phyloP scores from a whole-genome alignment of 2,888 invertebrate genomes.

The Ormyrus rosae region DNA sequence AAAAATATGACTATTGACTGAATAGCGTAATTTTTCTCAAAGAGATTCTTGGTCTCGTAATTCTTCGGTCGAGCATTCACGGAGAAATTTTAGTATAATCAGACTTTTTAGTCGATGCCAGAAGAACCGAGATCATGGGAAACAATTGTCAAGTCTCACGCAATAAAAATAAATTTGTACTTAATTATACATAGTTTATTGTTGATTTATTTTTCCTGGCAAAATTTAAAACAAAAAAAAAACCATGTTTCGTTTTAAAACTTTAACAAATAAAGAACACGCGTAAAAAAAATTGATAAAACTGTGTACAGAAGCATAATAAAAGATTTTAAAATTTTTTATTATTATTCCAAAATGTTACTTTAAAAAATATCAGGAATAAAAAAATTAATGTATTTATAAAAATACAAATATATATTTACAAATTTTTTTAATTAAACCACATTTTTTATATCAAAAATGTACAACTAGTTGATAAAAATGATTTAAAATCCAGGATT shows the following conservation, averaged over 20 bases:
- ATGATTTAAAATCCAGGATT: conserved; percentile 78
- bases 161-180: conserved; percentile 71
- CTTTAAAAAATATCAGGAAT: not conserved
- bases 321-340: not conserved
- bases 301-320: too few relatives aligned
- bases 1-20: conserved; percentile 47
- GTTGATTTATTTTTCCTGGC: not conserved
- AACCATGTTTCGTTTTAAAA: too few relatives aligned
- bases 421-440: conserved; percentile 27
- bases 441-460: conserved; percentile 18
- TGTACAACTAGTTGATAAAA: not conserved
- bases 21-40: conserved; percentile 57
- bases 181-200: conserved; percentile 59
- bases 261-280: too few relatives aligned
- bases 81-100: conserved; percentile 18
- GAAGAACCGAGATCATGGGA: conserved; percentile 22
- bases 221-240: too few relatives aligned
- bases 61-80: conserved; percentile 7
- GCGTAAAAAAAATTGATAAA: too few relatives aligned
- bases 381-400: not conserved
- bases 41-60: conserved; percentile 44
- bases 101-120: not conserved
- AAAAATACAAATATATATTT: conserved; percentile 38
- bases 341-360: not conserved
- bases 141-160: conserved; percentile 50